Conservation (phyloP, 2,797 vertebrate genomes). For the Chaenodraco wilsoni region DNA sequence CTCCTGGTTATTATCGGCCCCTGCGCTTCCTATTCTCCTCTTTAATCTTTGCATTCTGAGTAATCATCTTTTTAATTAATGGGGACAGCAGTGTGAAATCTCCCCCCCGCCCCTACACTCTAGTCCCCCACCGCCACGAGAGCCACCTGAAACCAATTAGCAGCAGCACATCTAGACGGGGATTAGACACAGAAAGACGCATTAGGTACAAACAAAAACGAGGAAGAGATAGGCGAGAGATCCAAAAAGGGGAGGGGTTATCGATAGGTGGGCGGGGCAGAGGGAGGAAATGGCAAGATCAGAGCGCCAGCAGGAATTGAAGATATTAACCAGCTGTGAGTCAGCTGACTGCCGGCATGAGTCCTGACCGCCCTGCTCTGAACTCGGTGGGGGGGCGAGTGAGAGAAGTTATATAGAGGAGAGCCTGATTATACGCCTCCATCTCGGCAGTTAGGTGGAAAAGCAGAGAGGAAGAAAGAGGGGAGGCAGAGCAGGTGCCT, state of each 20-base stretch:
- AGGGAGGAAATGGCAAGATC: slow-evolving; percentile 36
- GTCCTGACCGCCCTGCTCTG: slow-evolving; percentile 51
- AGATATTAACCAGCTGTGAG: slow-evolving; percentile 50
- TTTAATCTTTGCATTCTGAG: slow-evolving; percentile 66
- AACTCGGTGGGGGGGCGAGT: slow-evolving; percentile 29
- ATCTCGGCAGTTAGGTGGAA: slow-evolving; percentile 72
- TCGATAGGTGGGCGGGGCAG: slow-evolving; percentile 26
- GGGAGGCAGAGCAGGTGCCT: slow-evolving; percentile 65
- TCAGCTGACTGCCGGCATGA: slow-evolving; percentile 42
- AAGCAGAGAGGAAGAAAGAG: slow-evolving; percentile 55
- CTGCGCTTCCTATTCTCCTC: slow-evolving; percentile 58
- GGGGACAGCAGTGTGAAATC: slow-evolving; percentile 64
- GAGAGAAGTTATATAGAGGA: slow-evolving; percentile 39
- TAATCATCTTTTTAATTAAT: slow-evolving; percentile 76
- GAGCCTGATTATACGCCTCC: slow-evolving; percentile 71
- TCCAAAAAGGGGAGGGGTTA: background rate
- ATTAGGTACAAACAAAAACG: slow-evolving; percentile 42
- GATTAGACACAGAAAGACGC: slow-evolving; percentile 52
- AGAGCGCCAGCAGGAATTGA: slow-evolving; percentile 10
- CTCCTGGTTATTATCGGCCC: slow-evolving; percentile 50
- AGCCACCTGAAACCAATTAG: slow-evolving; percentile 76
- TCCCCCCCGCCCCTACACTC: slow-evolving; percentile 16
- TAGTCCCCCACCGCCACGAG: slow-evolving; percentile 29
- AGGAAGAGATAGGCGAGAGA: background rate
- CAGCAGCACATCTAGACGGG: slow-evolving; percentile 57